phyloP scores from a whole-genome alignment of 2,888 invertebrate genomes.

The Tribolium freemani region DNA sequence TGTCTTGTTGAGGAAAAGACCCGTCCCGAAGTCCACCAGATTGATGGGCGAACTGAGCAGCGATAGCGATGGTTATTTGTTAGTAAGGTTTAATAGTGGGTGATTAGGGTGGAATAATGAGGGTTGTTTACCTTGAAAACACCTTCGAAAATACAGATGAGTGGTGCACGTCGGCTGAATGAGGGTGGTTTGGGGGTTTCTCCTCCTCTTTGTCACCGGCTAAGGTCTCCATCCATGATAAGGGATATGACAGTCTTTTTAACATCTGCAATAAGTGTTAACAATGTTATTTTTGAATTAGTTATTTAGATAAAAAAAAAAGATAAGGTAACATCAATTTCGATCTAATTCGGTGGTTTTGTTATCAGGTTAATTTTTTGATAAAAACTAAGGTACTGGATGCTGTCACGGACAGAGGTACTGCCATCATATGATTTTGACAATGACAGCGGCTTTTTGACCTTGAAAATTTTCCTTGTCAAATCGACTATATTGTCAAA shows the following conservation, averaged over 20 bases:
- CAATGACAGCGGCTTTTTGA: too few species aligned
- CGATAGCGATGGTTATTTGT: constrained; percentile 19
- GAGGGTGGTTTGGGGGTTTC: constrained; percentile 66
- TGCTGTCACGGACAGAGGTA: too few species aligned
- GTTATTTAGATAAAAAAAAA: too few species aligned
- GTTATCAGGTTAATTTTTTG: too few species aligned
- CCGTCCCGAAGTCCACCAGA: constrained; percentile 96
- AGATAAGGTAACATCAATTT: too few species aligned
- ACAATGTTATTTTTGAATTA: too few species aligned
- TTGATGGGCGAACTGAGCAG: constrained; percentile 86
- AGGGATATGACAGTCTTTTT: constrained; percentile 90
- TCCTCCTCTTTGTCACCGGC: constrained; percentile 80
- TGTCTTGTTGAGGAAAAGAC: constrained; percentile 92
- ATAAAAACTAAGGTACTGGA: too few species aligned
- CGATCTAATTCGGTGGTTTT: too few species aligned
- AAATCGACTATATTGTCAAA: too few species aligned
- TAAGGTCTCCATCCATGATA: constrained; percentile 92
- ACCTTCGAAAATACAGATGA: constrained; percentile 90
- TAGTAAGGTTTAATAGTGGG: constrained; percentile 43
- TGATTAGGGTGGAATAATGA: constrained; percentile 16
- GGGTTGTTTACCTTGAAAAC: constrained; percentile 82
- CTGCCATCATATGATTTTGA: too few species aligned
- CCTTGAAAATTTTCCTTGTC: too few species aligned
- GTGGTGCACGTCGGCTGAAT: constrained; percentile 72
- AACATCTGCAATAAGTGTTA: constrained; percentile 91